A percentile compares a stretch with the other conserved stretches of the same genome.
phyloP scores from a whole-genome alignment of 37 sponge, comb jelly and placozoan species.

The Oscarella lobularis region DNA sequence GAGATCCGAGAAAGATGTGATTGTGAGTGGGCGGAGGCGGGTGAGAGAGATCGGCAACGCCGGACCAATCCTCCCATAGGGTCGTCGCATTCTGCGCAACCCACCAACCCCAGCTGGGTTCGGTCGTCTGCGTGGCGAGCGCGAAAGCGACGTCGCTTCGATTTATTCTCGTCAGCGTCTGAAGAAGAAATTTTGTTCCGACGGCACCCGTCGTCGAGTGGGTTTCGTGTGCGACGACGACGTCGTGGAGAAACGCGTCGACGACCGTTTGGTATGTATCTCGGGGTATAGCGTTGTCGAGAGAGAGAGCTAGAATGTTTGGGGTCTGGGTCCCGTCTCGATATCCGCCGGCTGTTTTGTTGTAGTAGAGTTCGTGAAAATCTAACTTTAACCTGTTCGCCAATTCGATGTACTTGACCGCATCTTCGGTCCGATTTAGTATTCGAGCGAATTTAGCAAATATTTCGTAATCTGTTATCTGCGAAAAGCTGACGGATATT shows the following conservation, averaged over 20 bases:
- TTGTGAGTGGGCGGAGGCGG: not conserved
- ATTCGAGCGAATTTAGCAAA: not conserved
- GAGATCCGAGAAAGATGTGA: not conserved
- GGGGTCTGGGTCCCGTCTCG: not conserved
- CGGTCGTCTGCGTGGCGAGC: not conserved
- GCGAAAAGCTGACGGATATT: not conserved
- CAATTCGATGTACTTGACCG: not conserved
- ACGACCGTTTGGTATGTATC: not conserved
- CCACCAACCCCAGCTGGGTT: not conserved
- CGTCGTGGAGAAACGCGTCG: not conserved
- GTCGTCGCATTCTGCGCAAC: not conserved
- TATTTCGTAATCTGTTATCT: not conserved
- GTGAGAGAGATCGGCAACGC: not conserved
- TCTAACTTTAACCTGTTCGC: not conserved
- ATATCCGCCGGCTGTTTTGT: not conserved
- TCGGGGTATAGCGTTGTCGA: not conserved
- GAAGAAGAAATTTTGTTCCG: not conserved
- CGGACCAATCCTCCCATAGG: not conserved
- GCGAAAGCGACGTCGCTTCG: not conserved
- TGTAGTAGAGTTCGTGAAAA: not conserved
- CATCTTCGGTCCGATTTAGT: not conserved
- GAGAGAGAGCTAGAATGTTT: not conserved
- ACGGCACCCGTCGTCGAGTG: not conserved
- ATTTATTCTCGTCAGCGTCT: not conserved
- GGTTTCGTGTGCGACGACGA: not conserved